phyloP scores from a whole-genome alignment of 2,888 invertebrate species.

The Latrodectus elegans region DNA sequence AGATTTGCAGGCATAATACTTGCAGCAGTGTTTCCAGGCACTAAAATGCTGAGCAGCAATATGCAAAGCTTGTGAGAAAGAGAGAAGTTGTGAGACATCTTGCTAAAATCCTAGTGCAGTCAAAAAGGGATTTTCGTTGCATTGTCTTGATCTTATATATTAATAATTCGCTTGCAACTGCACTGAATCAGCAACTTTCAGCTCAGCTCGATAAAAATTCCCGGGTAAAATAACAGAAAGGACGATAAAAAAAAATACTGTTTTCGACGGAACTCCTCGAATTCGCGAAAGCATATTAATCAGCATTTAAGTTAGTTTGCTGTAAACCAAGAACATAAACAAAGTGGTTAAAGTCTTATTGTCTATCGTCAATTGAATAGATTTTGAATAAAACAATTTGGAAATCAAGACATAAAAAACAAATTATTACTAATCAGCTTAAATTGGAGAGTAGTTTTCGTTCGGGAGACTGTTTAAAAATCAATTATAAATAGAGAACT shows the following conservation, averaged over 20 bases:
- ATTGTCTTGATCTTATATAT: conserved; percentile 26
- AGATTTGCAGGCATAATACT: conserved; percentile 17
- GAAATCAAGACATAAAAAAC: conserved; percentile 28
- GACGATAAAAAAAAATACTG: conserved; percentile 20
- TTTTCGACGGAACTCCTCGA: background rate
- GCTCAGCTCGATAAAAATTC: conserved; percentile 34
- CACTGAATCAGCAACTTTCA: conserved; percentile 31
- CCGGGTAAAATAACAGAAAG: conserved; percentile 11
- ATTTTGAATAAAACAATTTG: conserved; percentile 31
- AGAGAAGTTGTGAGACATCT: conserved; percentile 18
- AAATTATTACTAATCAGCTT: conserved; percentile 40
- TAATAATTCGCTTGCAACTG: conserved; percentile 10
- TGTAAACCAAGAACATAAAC: conserved; percentile 25
- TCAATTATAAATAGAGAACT: too few species aligned
- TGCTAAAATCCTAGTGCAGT: too few species aligned
- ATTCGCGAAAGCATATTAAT: conserved; percentile 19
- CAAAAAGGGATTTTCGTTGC: conserved; percentile 21
- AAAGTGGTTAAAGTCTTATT: conserved; percentile 41
- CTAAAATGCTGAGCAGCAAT: background rate
- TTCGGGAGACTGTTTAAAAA: too few species aligned
- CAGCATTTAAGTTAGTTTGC: conserved; percentile 25
- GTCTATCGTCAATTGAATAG: conserved; percentile 30
- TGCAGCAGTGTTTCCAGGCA: background rate
- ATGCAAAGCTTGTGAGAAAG: background rate
- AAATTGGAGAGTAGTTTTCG: conserved; percentile 6